Evolutionary conservation across 92 coral and sea anemone species (phyloP).

Genomic region (Blastomussa wellsi): DNA sequence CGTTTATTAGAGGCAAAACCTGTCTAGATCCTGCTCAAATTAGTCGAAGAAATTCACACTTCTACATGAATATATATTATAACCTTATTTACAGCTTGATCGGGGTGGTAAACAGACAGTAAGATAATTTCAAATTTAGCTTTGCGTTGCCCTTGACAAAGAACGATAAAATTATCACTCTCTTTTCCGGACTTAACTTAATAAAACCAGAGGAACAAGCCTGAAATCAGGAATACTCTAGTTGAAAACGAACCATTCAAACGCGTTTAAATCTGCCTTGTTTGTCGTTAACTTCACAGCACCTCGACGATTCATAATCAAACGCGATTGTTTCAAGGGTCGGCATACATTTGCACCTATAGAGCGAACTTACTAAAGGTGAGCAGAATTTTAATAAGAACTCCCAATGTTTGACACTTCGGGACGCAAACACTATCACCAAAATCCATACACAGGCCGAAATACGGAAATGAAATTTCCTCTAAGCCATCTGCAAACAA

Average conservation of each 20-base stretch:
- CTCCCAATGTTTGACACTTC: constrained; percentile 35
- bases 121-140: background rate
- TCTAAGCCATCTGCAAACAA: constrained; percentile 14
- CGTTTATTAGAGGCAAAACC: constrained; percentile 19
- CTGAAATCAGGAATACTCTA: constrained; percentile 13
- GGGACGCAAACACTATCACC: constrained; percentile 31
- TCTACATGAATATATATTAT: background rate
- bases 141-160: background rate
- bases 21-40: background rate
- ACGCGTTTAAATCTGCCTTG: background rate
- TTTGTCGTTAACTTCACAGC: background rate
- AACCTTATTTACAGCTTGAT: background rate
- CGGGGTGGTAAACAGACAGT: background rate
- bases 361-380: background rate
- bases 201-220: constrained; percentile 4
- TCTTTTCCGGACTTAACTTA: constrained; percentile 1
- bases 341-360: constrained; percentile 10
- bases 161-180: background rate
- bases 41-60: constrained; percentile 17
- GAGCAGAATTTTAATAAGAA: constrained; percentile 10
- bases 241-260: constrained; percentile 13
- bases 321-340: constrained; percentile 16
- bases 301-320: constrained; percentile 29
- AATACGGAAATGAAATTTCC: constrained; percentile 48
- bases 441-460: background rate